A percentile compares a stretch with the other conserved stretches of the same genome.
Evolutionary conservation across 2,797 vertebrate species (phyloP).

Genomic region (Sebastes paucispinis): DNA sequence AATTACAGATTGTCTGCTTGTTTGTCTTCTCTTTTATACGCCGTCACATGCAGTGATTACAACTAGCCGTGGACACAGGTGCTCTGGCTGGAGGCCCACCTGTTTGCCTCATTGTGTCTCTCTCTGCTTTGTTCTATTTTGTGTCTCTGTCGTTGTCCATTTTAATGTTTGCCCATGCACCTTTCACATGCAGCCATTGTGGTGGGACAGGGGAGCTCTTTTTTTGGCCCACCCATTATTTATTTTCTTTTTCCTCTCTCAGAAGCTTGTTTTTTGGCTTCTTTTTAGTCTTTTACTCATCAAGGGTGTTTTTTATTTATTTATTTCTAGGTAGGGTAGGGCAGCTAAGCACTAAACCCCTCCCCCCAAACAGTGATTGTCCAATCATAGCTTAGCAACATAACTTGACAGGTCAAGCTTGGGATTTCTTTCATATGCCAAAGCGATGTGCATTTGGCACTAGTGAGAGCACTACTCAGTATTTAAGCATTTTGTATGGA

Average conservation of each 20-base stretch:
- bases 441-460: background rate
- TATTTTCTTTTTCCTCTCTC: background rate
- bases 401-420: background rate
- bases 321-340: background rate
- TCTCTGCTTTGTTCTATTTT: conserved; percentile 24
- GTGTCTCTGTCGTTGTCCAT: conserved; percentile 17
- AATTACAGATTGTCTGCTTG: conserved; percentile 13
- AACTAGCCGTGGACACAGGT: conserved; percentile 39
- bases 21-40: conserved; percentile 28
- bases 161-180: background rate
- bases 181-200: background rate
- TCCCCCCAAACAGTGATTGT: background rate
- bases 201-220: background rate
- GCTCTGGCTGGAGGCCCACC: conserved; percentile 44
- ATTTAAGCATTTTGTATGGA: background rate
- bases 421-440: background rate
- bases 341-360: background rate
- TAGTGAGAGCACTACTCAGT: background rate
- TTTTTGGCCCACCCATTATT: background rate
- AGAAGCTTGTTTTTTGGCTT: background rate
- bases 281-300: background rate
- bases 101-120: conserved; percentile 41
- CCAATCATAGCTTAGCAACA: background rate
- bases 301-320: background rate
- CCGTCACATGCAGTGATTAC: conserved; percentile 31